Evolutionary conservation across 1,140 invertebrate species (phyloP).

Genomic region (Diabrotica virgifera): DNA sequence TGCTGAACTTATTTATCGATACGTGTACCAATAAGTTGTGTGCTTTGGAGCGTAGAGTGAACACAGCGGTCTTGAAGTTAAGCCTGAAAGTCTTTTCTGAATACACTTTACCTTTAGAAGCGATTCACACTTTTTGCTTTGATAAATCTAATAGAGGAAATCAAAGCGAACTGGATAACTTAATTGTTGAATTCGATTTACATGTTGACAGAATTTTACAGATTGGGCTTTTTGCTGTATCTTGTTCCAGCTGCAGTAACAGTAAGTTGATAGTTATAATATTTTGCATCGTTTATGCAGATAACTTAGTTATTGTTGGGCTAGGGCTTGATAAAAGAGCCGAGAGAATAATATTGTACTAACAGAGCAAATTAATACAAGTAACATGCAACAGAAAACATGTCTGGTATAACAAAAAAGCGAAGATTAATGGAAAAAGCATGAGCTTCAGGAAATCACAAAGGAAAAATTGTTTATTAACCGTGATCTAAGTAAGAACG

Average conservation of each 20-base stretch:
- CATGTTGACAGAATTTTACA: slow-evolving; percentile 62
- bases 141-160: slow-evolving; percentile 16
- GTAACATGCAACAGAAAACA: too few species aligned
- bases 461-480: too few species aligned
- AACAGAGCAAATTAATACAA: too few species aligned
- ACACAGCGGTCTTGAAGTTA: slow-evolving; percentile 38
- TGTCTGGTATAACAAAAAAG: too few species aligned
- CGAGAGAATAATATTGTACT: too few species aligned
- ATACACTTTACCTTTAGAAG: slow-evolving; percentile 30
- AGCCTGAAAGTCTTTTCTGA: slow-evolving; percentile 37
- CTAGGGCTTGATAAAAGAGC: too few species aligned
- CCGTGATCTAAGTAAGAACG: too few species aligned
- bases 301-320: slow-evolving; percentile 6
- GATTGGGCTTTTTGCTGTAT: slow-evolving; percentile 66
- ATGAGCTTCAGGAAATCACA: too few species aligned
- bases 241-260: slow-evolving; percentile 58
- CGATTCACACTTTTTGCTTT: slow-evolving; percentile 34
- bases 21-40: slow-evolving; percentile 37
- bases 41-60: slow-evolving; percentile 40
- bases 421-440: too few species aligned
- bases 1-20: slow-evolving; percentile 38
- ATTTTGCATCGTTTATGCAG: slow-evolving; percentile 5
- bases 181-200: slow-evolving; percentile 62
- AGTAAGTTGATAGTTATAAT: slow-evolving; percentile 18
- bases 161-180: slow-evolving; percentile 30